Evolutionary conservation across 2,113 vertebrate species (phyloP).

Genomic region (human (Homo sapiens)): DNA sequence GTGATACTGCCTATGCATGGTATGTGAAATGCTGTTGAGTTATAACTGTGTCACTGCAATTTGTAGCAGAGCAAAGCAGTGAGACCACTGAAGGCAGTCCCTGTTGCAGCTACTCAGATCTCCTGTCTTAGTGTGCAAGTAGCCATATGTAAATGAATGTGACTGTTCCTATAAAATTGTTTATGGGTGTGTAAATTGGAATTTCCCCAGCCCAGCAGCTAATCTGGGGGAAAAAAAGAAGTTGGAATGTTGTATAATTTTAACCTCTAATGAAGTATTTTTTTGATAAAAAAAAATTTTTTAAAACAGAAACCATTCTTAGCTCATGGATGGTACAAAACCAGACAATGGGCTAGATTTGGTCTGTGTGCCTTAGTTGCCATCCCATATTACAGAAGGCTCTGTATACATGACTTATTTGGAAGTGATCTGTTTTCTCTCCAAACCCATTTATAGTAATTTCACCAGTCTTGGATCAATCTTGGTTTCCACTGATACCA

Average conservation of each 20-base stretch:
- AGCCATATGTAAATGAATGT: neutral
- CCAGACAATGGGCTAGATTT: neutral
- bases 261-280: neutral
- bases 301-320: neutral
- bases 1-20: neutral
- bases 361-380: neutral
- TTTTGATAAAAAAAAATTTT: neutral
- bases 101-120: neutral
- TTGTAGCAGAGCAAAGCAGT: neutral
- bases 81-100: neutral
- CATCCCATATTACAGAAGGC: neutral
- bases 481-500: neutral
- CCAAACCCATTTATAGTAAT: neutral
- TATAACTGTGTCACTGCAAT: neutral
- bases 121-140: neutral
- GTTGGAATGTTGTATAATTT: neutral
- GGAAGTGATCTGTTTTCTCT: neutral
- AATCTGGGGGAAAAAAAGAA: neutral
- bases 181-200: neutral
- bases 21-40: neutral
- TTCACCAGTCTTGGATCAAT: neutral
- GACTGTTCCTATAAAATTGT: neutral
- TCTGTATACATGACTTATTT: neutral
- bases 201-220: neutral
- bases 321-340: neutral